Evolutionary conservation across 2,797 vertebrate genomes (phyloP).

Genomic region (Astyanax mexicanus): DNA sequence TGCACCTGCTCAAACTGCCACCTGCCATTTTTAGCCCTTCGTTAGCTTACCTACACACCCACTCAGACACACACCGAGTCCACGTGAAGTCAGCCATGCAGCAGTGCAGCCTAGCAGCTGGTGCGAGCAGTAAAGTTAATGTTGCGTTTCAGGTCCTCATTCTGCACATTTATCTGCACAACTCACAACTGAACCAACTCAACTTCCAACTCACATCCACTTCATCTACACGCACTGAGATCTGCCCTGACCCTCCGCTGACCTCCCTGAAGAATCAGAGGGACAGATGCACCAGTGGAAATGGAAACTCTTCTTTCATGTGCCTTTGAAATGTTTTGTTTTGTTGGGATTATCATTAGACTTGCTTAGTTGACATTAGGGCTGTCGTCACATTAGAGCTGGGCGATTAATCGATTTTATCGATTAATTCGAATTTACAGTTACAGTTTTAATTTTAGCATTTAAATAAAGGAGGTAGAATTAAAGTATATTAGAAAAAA

Average conservation of each 20-base stretch:
- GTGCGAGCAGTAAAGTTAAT: constrained; percentile 6
- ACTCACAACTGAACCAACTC: not conserved
- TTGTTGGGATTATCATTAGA: too few species aligned
- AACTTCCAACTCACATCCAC: not conserved
- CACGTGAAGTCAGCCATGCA: not conserved
- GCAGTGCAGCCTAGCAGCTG: not conserved
- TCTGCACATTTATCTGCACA: not conserved
- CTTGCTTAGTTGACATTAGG: too few species aligned
- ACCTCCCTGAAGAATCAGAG: not conserved
- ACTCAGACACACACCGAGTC: not conserved
- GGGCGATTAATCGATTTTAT: too few species aligned
- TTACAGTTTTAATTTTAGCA: too few species aligned
- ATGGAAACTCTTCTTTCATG: too few species aligned
- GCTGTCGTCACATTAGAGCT: too few species aligned
- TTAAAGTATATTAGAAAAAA: too few species aligned
- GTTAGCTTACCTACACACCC: not conserved
- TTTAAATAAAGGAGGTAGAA: too few species aligned
- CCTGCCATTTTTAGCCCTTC: not conserved
- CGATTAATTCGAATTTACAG: too few species aligned
- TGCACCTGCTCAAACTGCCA: not conserved
- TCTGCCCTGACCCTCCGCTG: not conserved
- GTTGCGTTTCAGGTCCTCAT: constrained; percentile 8
- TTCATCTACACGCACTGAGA: not conserved
- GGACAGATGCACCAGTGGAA: too few species aligned
- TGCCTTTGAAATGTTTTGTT: too few species aligned